Evolutionary conservation across 2,113 vertebrate genomes (phyloP), one percentile per base, ranked within the genome.

Genomic region (Semnornis frantzii): DNA sequence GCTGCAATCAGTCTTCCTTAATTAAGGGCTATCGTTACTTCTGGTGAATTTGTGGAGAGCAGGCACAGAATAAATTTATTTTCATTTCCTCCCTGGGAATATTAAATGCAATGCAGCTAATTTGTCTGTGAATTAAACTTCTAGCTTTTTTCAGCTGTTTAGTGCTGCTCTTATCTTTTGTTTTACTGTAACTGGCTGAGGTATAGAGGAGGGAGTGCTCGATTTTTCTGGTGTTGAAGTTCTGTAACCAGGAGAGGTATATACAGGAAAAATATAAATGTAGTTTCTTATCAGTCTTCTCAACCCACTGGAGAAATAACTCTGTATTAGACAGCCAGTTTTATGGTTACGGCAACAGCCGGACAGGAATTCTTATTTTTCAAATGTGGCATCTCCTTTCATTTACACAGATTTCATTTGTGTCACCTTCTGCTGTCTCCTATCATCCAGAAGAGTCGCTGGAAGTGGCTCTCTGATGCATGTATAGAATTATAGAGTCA

Each of bases 51-150:
- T 92, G 69, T 88, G 77, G 87, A 94, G 33, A 92, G 79, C 12
- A 69, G 60, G 69, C 92, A 88, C 50, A 86, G 76, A 94, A 92
- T 91, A 76, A 87, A 94, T 92, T 88, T 90, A 15, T 94, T 78
- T 94, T 94, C 70, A 95, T 92, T 95, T 94, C 85, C 95, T 94
- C 93, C 66, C 50, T 94, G 91, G 93, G 93, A 94, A 90, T 96
- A 96, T 94, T 91, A 96, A 94, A 82, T 88, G 70, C 27, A 81
- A 72, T 42, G 69, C 34, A 92, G 70, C 34, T 96, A 94, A 95
- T 95, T 95, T 88, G 87, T 78, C 82, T 78, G 73, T 33, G 76
- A 92, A 88, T 86, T 88, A 94, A 52, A 90, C 90, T 91, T 84
- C 80, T 85, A 94, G 42, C 17, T 78, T 82, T 81, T 92, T 74